Conservation (phyloP, 2,888 invertebrate species). For the Malthinus seriepunctatus region DNA sequence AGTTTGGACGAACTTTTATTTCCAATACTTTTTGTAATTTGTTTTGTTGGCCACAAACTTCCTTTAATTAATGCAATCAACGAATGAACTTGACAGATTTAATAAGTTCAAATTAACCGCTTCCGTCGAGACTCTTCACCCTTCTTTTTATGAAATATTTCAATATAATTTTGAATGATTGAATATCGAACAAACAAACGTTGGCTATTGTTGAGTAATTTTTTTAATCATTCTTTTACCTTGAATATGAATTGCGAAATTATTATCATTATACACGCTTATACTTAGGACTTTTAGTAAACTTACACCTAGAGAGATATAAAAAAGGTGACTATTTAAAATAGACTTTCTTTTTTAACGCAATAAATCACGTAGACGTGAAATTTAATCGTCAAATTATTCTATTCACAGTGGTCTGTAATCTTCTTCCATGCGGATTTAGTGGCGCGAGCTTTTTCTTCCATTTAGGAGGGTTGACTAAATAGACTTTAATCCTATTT, state of each 20-base stretch:
- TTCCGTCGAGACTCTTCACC: not conserved
- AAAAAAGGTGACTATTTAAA: too few relatives aligned
- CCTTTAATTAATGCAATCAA: constrained; percentile 1
- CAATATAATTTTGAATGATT: too few relatives aligned
- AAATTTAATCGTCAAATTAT: constrained; percentile 7
- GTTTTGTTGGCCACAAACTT: not conserved
- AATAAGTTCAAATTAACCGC: constrained; percentile 3
- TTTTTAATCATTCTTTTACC: not conserved
- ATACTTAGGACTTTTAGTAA: too few relatives aligned
- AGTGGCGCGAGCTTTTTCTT: constrained; percentile 5
- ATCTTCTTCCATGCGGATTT: constrained; percentile 11
- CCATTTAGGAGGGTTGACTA: constrained; percentile 8
- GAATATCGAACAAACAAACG: too few relatives aligned
- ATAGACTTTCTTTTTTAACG: too few relatives aligned
- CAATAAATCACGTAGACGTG: not conserved
- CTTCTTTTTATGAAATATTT: not conserved
- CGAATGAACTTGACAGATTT: constrained; percentile 1
- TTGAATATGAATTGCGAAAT: constrained; percentile 2
- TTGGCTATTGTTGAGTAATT: not conserved
- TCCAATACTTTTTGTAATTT: not conserved
- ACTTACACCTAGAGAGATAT: too few relatives aligned
- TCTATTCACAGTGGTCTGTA: constrained; percentile 12
- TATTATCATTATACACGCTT: not conserved
- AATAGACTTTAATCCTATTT: constrained; percentile 8
- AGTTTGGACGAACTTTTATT: not conserved